Evolutionary conservation across 2,888 invertebrate species (phyloP), one percentile per base, ranked within the genome.

Genomic region (Branchellion lobata): DNA sequence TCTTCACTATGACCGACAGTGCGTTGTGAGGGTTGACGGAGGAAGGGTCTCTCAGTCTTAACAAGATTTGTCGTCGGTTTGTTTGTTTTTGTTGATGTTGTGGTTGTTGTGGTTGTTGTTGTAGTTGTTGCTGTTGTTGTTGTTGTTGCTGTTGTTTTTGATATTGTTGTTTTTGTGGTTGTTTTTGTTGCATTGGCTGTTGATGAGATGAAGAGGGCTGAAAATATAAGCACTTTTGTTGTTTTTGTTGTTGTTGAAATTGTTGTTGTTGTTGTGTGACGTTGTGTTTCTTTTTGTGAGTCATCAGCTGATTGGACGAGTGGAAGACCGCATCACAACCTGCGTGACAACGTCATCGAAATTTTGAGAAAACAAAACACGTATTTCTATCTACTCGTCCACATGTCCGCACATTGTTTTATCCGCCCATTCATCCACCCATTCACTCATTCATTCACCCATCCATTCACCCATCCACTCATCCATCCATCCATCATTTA

Each of bases 201-300:
- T n/a, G n/a, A n/a, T n/a, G n/a, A n/a, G n/a, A n/a, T n/a, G n/a
- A n/a, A n/a, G n/a, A n/a, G n/a, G n/a, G n/a, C n/a, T n/a, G n/a
- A n/a, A n/a, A n/a, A n/a, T n/a, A n/a, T n/a, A n/a, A 47, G 8
- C 18, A 18, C 18, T 47, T 8, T 47, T 47, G 47, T 47, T 47
- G 18, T 47, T 47, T 14, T 47, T 47, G 18, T 47, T 47, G 47
- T 47, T 47, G 8, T 47, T 47, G 47, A n/a, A 24, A 33, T 29
- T 73, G 1, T 29, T 40, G 33, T 29, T 73, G 14, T 1, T 40
- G 14, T 1, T 65, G n/a, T n/a, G 11, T 65, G 24, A 24, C n/a
- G 8, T 98, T 97, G 88, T 98, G 98, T 86, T 96, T 97, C 79
- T 97, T 91, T 89, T 97, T 97, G 88, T 98, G 98, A 14, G 96